Evolutionary conservation across 2,113 vertebrate species (phyloP).

Genomic region (Ictalurus furcatus): DNA sequence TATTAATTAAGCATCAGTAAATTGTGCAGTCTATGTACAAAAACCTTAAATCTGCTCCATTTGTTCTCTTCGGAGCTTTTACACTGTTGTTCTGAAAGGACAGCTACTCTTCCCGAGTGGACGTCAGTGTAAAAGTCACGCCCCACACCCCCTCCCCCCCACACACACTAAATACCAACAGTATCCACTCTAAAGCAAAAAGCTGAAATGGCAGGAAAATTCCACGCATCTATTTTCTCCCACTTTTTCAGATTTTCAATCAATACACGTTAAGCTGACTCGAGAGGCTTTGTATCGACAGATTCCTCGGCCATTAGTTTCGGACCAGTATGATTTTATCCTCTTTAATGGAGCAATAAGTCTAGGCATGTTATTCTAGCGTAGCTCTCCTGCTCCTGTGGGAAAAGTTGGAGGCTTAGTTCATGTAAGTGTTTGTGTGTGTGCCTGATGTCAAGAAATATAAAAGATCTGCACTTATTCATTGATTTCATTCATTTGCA

Average conservation of each 20-base stretch:
- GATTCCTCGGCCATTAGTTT: neutral
- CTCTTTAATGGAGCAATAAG: neutral
- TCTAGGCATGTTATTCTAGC: neutral
- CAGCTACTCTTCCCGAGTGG: neutral
- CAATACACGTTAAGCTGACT: neutral
- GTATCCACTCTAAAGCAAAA: neutral
- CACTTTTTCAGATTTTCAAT: neutral
- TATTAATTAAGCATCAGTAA: neutral
- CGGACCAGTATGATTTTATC: neutral
- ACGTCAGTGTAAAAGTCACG: neutral
- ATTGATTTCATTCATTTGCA: neutral
- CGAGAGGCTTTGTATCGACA: neutral
- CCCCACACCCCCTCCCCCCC: no score
- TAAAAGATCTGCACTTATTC: neutral
- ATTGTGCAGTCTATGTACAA: neutral
- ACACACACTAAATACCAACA: neutral
- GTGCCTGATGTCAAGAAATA: conserved; percentile 3
- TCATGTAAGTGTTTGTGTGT: neutral
- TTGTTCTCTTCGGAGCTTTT: neutral
- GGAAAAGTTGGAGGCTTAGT: neutral
- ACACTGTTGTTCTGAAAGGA: neutral
- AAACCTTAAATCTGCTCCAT: neutral
- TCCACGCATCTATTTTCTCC: neutral
- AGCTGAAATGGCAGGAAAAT: conserved; percentile 11
- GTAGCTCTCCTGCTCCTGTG: neutral